Evolutionary conservation across 2,797 vertebrate species (phyloP).

Genomic region (Ctenopoma kingsleyae): DNA sequence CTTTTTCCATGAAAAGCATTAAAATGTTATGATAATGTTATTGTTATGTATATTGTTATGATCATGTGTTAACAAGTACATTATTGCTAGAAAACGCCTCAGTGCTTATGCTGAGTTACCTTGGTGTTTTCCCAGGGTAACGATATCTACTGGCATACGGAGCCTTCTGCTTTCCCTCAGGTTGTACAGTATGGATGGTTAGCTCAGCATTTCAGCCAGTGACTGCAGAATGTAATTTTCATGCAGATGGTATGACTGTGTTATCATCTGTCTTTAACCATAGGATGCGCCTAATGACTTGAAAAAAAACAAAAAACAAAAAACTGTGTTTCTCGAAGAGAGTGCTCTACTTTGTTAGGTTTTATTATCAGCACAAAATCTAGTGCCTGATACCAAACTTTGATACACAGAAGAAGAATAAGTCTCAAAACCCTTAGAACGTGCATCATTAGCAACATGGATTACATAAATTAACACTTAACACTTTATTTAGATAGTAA

Average conservation of each 20-base stretch:
- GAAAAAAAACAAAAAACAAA: too few species aligned
- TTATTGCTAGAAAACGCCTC: not conserved
- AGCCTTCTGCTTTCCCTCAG: conserved; percentile 48
- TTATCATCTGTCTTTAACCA: conserved; percentile 53
- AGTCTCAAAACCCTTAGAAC: conserved; percentile 2
- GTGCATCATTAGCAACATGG: not conserved
- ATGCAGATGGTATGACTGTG: conserved; percentile 59
- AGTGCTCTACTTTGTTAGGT: conserved; percentile 34
- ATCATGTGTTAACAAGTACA: not conserved
- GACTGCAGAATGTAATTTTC: conserved; percentile 54
- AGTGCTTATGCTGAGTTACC: not conserved
- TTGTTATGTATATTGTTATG: not conserved
- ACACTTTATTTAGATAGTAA: not conserved
- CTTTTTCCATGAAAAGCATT: not conserved
- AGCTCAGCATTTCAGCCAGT: conserved; percentile 52
- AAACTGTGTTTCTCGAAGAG: conserved; percentile 24
- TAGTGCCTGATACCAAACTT: not conserved
- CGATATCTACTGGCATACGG: conserved; percentile 28
- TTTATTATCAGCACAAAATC: conserved; percentile 44
- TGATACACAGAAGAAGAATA: not conserved
- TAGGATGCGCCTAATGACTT: conserved; percentile 57
- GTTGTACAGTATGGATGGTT: conserved; percentile 49
- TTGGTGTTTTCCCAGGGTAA: not conserved
- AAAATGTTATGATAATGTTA: not conserved
- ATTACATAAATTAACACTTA: not conserved